Conservation (phyloP, 1,140 invertebrate species). For the Microplitis mediator region DNA sequence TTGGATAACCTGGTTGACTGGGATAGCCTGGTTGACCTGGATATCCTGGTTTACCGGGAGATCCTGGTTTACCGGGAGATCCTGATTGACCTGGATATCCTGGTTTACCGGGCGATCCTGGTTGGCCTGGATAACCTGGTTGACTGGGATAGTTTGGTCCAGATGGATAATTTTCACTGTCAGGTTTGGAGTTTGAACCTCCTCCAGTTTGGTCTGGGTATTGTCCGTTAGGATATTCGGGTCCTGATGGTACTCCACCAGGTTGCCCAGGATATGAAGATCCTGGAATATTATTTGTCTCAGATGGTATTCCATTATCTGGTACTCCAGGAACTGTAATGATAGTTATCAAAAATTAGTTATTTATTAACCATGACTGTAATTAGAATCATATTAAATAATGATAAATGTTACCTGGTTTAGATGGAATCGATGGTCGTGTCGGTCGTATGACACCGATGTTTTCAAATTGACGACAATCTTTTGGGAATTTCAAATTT, state of each 20-base stretch:
- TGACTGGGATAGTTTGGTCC: conserved; percentile 46
- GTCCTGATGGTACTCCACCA: background rate
- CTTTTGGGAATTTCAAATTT: conserved; percentile 68
- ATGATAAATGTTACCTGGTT: conserved; percentile 5
- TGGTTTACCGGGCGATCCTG: conserved; percentile 26
- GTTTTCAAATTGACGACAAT: conserved; percentile 60
- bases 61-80: conserved; percentile 27
- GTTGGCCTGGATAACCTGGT: conserved; percentile 37
- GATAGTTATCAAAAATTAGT: background rate
- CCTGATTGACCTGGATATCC: conserved; percentile 16
- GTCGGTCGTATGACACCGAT: conserved; percentile 10
- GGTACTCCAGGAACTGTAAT: background rate
- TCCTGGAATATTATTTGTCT: background rate
- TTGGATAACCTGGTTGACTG: conserved; percentile 43
- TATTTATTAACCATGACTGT: no score
- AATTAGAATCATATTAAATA: background rate
- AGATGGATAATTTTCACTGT: conserved; percentile 38
- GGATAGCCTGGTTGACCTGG: conserved; percentile 32
- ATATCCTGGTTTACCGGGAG: conserved; percentile 39
- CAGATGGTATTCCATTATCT: background rate
- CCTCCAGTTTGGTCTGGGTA: conserved; percentile 1
- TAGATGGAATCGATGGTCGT: conserved; percentile 11
- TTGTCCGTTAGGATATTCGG: background rate
- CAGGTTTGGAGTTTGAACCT: conserved; percentile 29
- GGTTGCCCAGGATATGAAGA: conserved; percentile 27